Evolutionary conservation across 2,888 invertebrate species (phyloP).

Genomic region (Pyrgus malvae): DNA sequence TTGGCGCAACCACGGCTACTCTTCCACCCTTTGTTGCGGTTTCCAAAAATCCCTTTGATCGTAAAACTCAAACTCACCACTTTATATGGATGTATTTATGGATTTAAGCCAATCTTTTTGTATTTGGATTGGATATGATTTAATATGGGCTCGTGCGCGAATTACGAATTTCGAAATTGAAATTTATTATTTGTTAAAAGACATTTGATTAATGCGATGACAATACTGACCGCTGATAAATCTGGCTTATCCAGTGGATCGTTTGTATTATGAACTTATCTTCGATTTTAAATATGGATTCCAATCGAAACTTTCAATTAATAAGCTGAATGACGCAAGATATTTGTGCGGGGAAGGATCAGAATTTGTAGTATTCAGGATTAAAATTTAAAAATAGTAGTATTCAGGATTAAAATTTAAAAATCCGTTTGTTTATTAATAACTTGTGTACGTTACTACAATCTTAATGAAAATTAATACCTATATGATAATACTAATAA

Average conservation of each 20-base stretch:
- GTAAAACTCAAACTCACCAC: no score
- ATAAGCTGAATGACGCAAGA: no score
- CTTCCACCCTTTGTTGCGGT: conserved; percentile 13
- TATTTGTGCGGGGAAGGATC: no score
- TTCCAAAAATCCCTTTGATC: conserved; percentile 16
- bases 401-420: no score
- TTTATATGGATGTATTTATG: background rate
- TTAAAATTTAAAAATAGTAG: no score
- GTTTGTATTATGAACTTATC: background rate
- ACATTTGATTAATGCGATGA: conserved; percentile 25
- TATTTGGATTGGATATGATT: conserved; percentile 17
- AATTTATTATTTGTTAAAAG: conserved; percentile 33
- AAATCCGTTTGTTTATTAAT: no score
- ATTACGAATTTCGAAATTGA: conserved; percentile 33
- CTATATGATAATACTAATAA: no score
- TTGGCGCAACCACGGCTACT: background rate
- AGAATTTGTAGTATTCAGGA: no score
- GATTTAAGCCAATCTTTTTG: conserved; percentile 12
- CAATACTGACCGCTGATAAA: conserved; percentile 7
- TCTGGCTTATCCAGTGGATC: conserved; percentile 3
- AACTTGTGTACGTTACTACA: no score
- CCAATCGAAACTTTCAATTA: no score
- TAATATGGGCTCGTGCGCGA: conserved; percentile 36
- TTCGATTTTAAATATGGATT: no score
- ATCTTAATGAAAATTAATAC: no score